Conservation (phyloP, 2,888 invertebrate genomes). For the Leucophenga maculata region DNA sequence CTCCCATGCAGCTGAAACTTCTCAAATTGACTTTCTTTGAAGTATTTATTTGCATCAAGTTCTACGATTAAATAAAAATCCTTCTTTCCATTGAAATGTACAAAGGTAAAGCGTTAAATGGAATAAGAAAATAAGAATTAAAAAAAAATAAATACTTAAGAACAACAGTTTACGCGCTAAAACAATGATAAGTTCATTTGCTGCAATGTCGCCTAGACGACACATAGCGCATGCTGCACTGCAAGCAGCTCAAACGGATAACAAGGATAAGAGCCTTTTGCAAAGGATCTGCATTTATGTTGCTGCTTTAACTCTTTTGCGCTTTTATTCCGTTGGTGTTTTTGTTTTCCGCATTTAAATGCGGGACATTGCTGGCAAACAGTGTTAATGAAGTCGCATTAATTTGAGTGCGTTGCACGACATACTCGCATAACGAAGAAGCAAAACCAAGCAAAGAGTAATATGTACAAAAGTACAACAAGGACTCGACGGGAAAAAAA, state of each 20-base stretch:
- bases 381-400: conserved; percentile 65
- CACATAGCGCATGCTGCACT: no score
- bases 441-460: background rate
- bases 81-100: no score
- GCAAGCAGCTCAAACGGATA: no score
- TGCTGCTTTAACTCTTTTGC: conserved; percentile 40
- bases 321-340: conserved; percentile 25
- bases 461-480: background rate
- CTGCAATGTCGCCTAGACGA: background rate
- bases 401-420: conserved; percentile 51
- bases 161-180: background rate
- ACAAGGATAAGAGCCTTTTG: background rate
- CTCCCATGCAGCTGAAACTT: no score
- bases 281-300: conserved; percentile 34
- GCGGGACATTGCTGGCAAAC: conserved; percentile 46
- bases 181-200: conserved; percentile 15
- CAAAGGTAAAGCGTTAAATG: no score
- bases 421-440: conserved; percentile 36
- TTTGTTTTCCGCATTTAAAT: conserved; percentile 24
- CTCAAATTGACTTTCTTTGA: no score
- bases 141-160: no score
- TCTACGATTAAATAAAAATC: no score
- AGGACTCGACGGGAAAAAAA: background rate
- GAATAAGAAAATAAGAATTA: no score
- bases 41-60: no score